Conservation (phyloP, 1,140 invertebrate species). For the Zaprionus davidi region DNA sequence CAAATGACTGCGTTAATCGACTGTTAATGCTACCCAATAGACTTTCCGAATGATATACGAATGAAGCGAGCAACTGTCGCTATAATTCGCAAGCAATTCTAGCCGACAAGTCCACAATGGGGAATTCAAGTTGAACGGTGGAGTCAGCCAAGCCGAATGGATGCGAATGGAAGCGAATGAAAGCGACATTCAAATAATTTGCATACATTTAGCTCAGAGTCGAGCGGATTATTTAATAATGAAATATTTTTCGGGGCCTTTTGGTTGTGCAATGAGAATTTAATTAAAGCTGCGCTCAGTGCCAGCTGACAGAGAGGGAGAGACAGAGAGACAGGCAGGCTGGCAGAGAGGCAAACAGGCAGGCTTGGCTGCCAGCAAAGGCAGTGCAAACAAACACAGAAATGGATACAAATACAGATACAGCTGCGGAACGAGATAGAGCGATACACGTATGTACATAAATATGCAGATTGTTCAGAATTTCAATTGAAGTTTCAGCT, state of each 20-base stretch:
- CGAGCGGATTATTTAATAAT: slow-evolving; percentile 10
- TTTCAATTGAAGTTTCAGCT: slow-evolving; percentile 32
- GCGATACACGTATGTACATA: neutral
- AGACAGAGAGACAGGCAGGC: neutral
- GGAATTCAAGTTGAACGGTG: neutral
- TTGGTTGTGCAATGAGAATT: slow-evolving; percentile 26
- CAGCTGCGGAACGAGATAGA: neutral
- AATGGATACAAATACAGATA: slow-evolving; percentile 10
- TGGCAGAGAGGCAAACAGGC: neutral
- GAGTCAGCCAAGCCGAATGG: neutral
- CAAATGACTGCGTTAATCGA: neutral
- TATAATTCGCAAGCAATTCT: slow-evolving; percentile 13
- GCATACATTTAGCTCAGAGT: slow-evolving; percentile 13
- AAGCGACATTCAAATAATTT: slow-evolving; percentile 31
- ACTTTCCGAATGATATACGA: neutral
- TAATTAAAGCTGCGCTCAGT: slow-evolving; percentile 24
- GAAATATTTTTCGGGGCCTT: neutral
- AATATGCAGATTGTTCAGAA: slow-evolving; percentile 31
- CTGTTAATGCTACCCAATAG: neutral
- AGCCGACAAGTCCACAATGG: neutral
- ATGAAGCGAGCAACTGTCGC: neutral
- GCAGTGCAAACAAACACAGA: neutral
- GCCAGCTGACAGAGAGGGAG: neutral
- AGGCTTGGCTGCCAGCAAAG: neutral
- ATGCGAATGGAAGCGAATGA: slow-evolving; percentile 2